Evolutionary conservation across 1,140 invertebrate genomes (phyloP).

Genomic region (Bombus breviceps): DNA sequence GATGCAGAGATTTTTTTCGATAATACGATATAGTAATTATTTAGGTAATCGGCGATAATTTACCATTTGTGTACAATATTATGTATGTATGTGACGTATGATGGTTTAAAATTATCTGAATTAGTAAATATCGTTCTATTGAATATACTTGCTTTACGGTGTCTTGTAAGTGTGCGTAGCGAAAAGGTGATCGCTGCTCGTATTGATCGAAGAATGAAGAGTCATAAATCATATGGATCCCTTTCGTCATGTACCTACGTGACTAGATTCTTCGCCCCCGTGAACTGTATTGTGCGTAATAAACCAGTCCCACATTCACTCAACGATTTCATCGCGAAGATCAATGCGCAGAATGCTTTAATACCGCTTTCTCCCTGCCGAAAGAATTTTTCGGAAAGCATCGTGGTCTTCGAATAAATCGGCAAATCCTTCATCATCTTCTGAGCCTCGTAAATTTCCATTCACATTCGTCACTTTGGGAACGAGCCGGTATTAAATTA

Average conservation of each 20-base stretch:
- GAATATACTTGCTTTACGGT: not conserved
- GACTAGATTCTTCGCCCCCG: conserved; percentile 20
- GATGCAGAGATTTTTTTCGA: too few species aligned
- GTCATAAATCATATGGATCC: conserved; percentile 32
- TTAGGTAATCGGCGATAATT: too few species aligned
- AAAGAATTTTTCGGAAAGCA: not conserved
- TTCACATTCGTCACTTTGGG: not conserved
- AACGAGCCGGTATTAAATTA: too few species aligned
- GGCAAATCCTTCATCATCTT: not conserved
- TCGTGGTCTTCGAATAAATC: not conserved
- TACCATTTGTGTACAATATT: too few species aligned
- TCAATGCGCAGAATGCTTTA: not conserved
- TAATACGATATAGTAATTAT: too few species aligned
- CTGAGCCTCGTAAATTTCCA: not conserved
- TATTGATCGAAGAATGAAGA: conserved; percentile 1
- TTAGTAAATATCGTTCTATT: not conserved
- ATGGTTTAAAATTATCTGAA: too few species aligned
- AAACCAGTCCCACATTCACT: not conserved
- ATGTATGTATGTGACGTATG: too few species aligned
- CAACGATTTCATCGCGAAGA: not conserved
- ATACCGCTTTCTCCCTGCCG: not conserved
- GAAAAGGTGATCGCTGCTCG: not conserved
- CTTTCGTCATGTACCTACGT: conserved; percentile 8
- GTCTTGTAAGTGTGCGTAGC: not conserved
- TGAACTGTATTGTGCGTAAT: not conserved